Evolutionary conservation across 2,113 vertebrate species (phyloP).

Genomic region (Datnioides undecimradiatus): DNA sequence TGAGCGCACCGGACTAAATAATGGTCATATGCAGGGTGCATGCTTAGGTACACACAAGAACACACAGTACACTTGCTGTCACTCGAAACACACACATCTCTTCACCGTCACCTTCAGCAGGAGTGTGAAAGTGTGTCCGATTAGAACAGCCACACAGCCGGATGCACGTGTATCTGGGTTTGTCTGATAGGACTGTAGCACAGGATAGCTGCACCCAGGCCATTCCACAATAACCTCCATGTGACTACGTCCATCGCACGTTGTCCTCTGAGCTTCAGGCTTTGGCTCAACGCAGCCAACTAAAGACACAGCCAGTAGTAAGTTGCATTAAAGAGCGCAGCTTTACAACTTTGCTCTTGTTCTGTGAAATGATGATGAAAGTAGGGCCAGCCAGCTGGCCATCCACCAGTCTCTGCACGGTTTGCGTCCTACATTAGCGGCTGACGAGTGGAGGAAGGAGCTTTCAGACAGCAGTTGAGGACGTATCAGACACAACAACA

Average conservation of each 20-base stretch:
- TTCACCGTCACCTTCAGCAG: not conserved
- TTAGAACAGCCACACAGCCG: not conserved
- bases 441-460: constrained; percentile 1
- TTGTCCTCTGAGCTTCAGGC: constrained; percentile 38
- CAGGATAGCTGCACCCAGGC: constrained; percentile 7
- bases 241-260: constrained; percentile 8
- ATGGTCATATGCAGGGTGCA: not conserved
- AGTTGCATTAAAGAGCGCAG: constrained; percentile 42
- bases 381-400: constrained; percentile 62
- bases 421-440: constrained; percentile 26
- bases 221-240: not conserved
- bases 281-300: constrained; percentile 30
- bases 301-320: constrained; percentile 35
- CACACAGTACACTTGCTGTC: not conserved
- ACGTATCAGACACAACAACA: constrained; percentile 21
- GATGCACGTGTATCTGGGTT: constrained; percentile 24
- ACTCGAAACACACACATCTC: not conserved
- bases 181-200: not conserved
- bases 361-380: constrained; percentile 87
- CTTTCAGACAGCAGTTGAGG: constrained; percentile 21
- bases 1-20: not conserved
- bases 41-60: no score
- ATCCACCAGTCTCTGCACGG: constrained; percentile 29
- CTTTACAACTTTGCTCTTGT: constrained; percentile 60
- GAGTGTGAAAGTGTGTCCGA: not conserved